phyloP scores from a whole-genome alignment of 1,140 invertebrate species.

The Maniola jurtina region DNA sequence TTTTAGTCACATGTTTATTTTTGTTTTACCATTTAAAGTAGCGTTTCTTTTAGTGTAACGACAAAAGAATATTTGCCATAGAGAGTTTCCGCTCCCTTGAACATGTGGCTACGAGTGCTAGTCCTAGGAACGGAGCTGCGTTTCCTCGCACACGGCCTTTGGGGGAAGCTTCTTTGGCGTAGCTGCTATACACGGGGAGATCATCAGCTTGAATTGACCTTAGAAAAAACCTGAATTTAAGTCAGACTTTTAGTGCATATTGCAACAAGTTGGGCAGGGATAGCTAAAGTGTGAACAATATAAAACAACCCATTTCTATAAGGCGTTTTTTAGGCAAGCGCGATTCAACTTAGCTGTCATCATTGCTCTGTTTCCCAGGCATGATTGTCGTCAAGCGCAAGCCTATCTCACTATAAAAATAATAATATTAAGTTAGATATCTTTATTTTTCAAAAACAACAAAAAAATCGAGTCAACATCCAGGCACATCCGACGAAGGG shows the following conservation, averaged over 20 bases:
- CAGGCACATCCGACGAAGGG: too few species aligned
- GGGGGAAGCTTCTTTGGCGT: constrained; percentile 37
- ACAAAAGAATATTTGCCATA: constrained; percentile 16
- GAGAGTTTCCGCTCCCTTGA: constrained; percentile 57
- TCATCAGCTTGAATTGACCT: neutral
- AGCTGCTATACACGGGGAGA: constrained; percentile 1
- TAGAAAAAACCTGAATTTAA: neutral
- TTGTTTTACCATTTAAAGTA: constrained; percentile 53
- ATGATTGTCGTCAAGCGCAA: too few species aligned
- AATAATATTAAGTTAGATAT: too few species aligned
- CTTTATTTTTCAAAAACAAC: too few species aligned
- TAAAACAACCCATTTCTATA: neutral
- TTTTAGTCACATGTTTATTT: constrained; percentile 77
- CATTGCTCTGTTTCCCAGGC: too few species aligned
- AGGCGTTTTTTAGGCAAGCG: too few species aligned
- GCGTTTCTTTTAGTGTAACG: constrained; percentile 46
- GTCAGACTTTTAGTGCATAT: neutral
- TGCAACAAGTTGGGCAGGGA: neutral
- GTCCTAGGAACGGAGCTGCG: constrained; percentile 52
- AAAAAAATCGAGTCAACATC: too few species aligned
- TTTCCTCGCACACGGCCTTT: constrained; percentile 56
- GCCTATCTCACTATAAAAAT: too few species aligned
- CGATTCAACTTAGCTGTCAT: too few species aligned
- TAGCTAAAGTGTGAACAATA: neutral
- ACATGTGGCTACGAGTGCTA: constrained; percentile 76